These are phyloP conservation scores for Astatotilapia flaviijosephi DNA, from an alignment of 2,113 vertebrate species.

Conservation along the genomic window DNA sequence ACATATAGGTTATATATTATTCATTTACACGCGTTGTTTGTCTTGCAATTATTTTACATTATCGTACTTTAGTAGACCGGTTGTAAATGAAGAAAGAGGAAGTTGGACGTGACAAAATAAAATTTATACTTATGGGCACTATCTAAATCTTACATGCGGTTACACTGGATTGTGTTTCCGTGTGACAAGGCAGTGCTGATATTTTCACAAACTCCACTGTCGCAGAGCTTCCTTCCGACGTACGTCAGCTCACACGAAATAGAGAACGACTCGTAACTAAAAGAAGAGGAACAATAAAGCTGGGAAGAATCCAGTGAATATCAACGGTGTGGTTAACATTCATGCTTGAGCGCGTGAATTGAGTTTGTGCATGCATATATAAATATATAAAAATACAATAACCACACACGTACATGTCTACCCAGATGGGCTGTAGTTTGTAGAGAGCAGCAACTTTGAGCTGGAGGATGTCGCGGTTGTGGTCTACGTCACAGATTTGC, in stretches of 20 bases:
- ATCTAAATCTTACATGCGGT: conserved; percentile 52
- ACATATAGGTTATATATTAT: background rate
- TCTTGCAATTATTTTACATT: background rate
- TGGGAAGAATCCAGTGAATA: background rate
- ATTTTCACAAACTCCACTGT: conserved; percentile 57
- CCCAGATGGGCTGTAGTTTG: conserved; percentile 49
- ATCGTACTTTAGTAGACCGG: background rate
- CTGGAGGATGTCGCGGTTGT: conserved; percentile 47
- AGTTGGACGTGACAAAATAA: background rate
- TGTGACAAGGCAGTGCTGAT: conserved; percentile 61
- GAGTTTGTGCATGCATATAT: background rate
- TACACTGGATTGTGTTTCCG: conserved; percentile 60
- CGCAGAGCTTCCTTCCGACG: conserved; percentile 34
- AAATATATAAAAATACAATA: background rate
- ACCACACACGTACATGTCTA: conserved; percentile 34
- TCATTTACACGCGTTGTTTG: background rate
- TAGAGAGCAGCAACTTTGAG: conserved; percentile 57
- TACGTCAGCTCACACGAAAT: conserved; percentile 59
- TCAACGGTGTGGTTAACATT: background rate
- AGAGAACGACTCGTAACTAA: conserved; percentile 64
- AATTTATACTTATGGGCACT: background rate
- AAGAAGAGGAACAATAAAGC: background rate
- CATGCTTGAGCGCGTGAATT: background rate
- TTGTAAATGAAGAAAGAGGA: background rate
- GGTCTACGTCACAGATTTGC: background rate